A percentile compares a stretch with the other conserved stretches of the same genome.
Conservation (phyloP, 2,797 vertebrate species). For the Oreochromis grahami region DNA sequence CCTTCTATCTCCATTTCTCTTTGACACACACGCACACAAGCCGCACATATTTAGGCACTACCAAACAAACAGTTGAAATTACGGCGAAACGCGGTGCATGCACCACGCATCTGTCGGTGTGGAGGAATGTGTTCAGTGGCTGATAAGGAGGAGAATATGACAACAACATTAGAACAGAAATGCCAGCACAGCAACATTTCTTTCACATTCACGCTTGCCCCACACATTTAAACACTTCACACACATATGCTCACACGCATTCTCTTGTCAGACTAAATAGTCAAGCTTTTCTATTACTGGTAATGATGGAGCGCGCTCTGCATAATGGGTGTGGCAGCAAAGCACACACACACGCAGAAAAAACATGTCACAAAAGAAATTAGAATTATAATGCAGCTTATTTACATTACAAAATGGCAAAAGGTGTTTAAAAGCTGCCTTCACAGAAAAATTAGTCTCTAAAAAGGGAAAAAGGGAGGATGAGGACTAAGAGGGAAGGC, state of each 20-base stretch:
- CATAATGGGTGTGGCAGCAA: not conserved
- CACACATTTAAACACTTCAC: not conserved
- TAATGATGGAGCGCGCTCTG: not conserved
- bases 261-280: not conserved
- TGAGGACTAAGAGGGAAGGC: not conserved
- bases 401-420: not conserved
- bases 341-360: not conserved
- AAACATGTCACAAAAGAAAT: not conserved
- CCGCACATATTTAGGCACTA: constrained; percentile 19
- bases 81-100: not conserved
- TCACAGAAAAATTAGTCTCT: not conserved
- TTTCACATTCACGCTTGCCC: not conserved
- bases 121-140: constrained; percentile 55
- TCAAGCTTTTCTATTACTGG: not conserved
- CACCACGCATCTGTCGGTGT: constrained; percentile 27
- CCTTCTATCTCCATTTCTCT: constrained; percentile 15
- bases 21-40: constrained; percentile 11
- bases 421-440: not conserved
- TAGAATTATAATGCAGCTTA: not conserved
- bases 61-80: constrained; percentile 51
- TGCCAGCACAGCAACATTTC: constrained; percentile 30
- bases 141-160: constrained; percentile 62
- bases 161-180: constrained; percentile 40
- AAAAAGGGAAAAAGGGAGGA: not conserved
- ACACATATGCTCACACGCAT: not conserved